phyloP scores from a whole-genome alignment of 37 sponge, comb jelly and placozoan species.

The Halisarca cf. caerulea region DNA sequence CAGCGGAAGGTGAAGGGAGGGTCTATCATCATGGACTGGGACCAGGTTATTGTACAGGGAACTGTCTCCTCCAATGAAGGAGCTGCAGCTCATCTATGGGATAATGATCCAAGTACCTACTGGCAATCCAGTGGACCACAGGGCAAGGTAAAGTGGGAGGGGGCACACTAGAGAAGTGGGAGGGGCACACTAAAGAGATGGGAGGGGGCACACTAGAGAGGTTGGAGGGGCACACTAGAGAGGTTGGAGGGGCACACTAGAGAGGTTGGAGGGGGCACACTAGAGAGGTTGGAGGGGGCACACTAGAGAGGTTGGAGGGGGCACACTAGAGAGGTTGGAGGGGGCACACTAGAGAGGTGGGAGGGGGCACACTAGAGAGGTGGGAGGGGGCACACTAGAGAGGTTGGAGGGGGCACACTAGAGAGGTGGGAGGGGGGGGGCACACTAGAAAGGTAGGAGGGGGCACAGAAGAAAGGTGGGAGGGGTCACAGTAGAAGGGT shows the following conservation, averaged over 20 bases:
- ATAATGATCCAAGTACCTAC: conserved; percentile 67
- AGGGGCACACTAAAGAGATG: background rate
- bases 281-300: background rate
- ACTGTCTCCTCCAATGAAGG: conserved; percentile 75
- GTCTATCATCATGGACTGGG: conserved; percentile 86
- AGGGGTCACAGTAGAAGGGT: background rate
- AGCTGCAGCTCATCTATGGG: conserved; percentile 62
- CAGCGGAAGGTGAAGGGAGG: conserved; percentile 78
- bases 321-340: background rate
- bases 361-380: background rate
- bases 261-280: background rate
- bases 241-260: background rate
- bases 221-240: no score
- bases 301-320: background rate
- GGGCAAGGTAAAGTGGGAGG: conserved; percentile 67
- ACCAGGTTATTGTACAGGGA: conserved; percentile 69
- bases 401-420: conserved; percentile 1
- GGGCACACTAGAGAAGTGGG: background rate
- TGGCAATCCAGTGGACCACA: conserved; percentile 93
- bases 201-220: background rate
- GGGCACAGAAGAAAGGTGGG: background rate
- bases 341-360: background rate
- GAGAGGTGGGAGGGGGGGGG: background rate
- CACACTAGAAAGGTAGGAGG: background rate
- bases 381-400: background rate